Percentiles rank a stretch among this genome's conserved stretches.
phyloP scores from a whole-genome alignment of 2,113 vertebrate genomes.

The Grammomys dolichurus region DNA sequence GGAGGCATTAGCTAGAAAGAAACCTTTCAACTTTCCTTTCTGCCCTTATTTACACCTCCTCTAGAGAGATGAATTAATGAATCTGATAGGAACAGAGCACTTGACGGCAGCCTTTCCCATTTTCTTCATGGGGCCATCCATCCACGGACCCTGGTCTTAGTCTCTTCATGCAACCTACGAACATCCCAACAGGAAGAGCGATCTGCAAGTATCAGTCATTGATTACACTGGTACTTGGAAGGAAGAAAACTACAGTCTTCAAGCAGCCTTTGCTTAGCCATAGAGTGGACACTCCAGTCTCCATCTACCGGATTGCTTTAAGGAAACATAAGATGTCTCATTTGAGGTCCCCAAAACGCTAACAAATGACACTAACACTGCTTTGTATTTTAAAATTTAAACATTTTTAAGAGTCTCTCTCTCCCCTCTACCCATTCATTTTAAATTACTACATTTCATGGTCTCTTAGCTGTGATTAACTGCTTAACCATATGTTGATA shows the following conservation, averaged over 20 bases:
- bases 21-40: neutral
- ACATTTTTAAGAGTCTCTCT: neutral
- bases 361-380: neutral
- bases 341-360: neutral
- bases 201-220: rapidly evolving
- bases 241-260: neutral
- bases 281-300: neutral
- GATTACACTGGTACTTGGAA: neutral
- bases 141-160: too few species aligned
- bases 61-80: neutral
- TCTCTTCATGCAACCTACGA: neutral
- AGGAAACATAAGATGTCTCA: neutral
- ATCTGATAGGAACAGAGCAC: neutral
- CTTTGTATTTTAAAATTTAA: constrained; percentile 31
- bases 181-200: neutral
- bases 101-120: neutral
- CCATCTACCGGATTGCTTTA: neutral
- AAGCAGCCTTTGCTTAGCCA: neutral
- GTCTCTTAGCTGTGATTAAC: constrained; percentile 66
- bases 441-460: constrained; percentile 79
- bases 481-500: constrained; percentile 74
- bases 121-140: neutral
- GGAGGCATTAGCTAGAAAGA: neutral
- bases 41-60: neutral
- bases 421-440: neutral